These are phyloP conservation scores for Lethocerus indicus DNA, from an alignment of 1,140 invertebrate species.

Conservation along the genomic window DNA sequence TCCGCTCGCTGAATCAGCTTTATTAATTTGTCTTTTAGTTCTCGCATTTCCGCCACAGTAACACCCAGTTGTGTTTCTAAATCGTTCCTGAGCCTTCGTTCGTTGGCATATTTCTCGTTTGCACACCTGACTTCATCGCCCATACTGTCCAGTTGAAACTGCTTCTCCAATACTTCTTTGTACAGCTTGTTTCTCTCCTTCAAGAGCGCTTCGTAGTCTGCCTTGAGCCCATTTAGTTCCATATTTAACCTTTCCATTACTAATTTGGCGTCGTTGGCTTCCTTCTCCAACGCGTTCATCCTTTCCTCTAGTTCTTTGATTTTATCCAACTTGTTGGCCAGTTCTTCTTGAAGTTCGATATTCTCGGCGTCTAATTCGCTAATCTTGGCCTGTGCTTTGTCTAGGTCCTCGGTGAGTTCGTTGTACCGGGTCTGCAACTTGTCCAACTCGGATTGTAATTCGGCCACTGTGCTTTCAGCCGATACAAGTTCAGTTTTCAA, in stretches of 20 bases:
- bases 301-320: background rate
- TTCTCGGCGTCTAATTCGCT: too few relatives aligned
- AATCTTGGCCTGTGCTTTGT: too few relatives aligned
- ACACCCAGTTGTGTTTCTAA: background rate
- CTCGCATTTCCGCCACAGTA: background rate
- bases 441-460: too few relatives aligned
- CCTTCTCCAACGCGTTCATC: background rate
- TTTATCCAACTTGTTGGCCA: background rate
- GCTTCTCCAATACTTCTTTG: background rate
- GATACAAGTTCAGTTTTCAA: background rate
- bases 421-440: too few relatives aligned
- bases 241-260: background rate
- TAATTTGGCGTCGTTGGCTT: background rate
- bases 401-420: too few relatives aligned
- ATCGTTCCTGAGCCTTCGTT: too few relatives aligned
- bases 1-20: constrained; percentile 1
- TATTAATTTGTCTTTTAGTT: background rate
- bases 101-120: too few relatives aligned
- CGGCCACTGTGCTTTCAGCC: too few relatives aligned
- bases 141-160: too few relatives aligned
- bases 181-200: background rate
- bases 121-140: too few relatives aligned
- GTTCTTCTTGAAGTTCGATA: background rate
- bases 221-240: background rate
- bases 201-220: background rate